These are phyloP conservation scores for Rhinella marina DNA, from an alignment of 2,797 vertebrate genomes.

Conservation along the genomic window DNA sequence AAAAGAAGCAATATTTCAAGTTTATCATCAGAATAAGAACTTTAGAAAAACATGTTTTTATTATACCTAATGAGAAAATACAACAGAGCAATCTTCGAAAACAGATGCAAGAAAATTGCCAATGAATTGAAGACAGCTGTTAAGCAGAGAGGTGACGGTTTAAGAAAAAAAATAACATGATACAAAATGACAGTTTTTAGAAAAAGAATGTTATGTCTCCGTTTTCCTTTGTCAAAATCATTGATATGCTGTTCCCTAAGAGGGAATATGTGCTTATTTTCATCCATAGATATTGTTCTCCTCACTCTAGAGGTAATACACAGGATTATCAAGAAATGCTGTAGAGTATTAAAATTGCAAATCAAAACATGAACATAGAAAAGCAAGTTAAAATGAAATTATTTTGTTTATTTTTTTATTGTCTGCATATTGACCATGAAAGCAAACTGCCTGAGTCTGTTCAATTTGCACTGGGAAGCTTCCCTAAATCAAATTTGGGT, in stretches of 20 bases:
- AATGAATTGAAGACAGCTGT: conserved; percentile 61
- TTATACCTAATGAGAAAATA: conserved; percentile 56
- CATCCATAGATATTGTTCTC: conserved; percentile 42
- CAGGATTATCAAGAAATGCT: conserved; percentile 36
- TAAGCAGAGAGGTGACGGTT: conserved; percentile 51
- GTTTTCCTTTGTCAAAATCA: conserved; percentile 37
- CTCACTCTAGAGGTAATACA: conserved; percentile 34
- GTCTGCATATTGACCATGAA: conserved; percentile 71
- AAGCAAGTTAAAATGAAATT: conserved; percentile 71
- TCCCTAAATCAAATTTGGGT: conserved; percentile 72
- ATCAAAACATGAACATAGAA: conserved; percentile 66
- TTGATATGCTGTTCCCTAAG: conserved; percentile 46
- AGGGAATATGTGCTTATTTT: conserved; percentile 35
- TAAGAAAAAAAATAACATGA: conserved; percentile 52
- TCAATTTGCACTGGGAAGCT: conserved; percentile 71
- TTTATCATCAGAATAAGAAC: conserved; percentile 50
- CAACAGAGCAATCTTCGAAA: conserved; percentile 52
- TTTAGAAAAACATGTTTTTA: conserved; percentile 55
- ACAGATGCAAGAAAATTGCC: conserved; percentile 60
- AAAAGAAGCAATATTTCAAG: conserved; percentile 39
- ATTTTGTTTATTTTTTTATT: conserved; percentile 71
- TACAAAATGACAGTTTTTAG: conserved; percentile 56
- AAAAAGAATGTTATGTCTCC: conserved; percentile 28
- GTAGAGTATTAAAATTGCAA: conserved; percentile 61
- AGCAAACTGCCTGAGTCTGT: conserved; percentile 68